Conservation (phyloP, 1,140 invertebrate species). For the Elymnias hypermnestra region DNA sequence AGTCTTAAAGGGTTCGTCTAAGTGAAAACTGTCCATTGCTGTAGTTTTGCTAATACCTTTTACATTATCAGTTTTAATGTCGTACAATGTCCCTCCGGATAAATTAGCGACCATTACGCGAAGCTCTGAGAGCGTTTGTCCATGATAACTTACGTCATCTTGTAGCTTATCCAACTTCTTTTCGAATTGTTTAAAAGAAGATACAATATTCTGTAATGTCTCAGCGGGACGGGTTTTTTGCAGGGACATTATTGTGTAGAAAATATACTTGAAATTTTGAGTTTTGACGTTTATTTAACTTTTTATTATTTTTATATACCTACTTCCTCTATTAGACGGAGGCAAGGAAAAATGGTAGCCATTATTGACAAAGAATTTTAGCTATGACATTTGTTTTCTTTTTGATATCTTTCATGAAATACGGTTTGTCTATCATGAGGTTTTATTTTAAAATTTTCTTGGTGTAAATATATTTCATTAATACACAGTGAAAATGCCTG, state of each 20-base stretch:
- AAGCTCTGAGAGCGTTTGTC: constrained; percentile 41
- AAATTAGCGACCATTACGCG: constrained; percentile 41
- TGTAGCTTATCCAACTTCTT: constrained; percentile 57
- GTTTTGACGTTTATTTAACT: neutral
- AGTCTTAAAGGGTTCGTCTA: neutral
- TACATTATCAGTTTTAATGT: neutral
- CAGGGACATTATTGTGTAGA: constrained; percentile 19
- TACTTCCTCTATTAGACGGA: too few relatives aligned
- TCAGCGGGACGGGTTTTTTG: constrained; percentile 29
- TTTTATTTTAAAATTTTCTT: too few relatives aligned
- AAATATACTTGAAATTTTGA: neutral
- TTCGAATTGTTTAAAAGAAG: constrained; percentile 47
- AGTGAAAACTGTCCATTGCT: neutral
- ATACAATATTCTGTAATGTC: constrained; percentile 36
- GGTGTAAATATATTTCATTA: too few relatives aligned
- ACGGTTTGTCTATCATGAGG: too few relatives aligned
- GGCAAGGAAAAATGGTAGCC: too few relatives aligned
- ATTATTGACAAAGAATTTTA: too few relatives aligned
- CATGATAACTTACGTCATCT: constrained; percentile 45
- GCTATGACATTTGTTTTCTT: too few relatives aligned
- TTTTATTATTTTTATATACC: neutral
- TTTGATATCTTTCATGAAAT: too few relatives aligned
- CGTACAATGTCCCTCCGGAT: constrained; percentile 14
- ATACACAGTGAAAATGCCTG: too few relatives aligned
- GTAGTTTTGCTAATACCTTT: constrained; percentile 1